These are phyloP conservation scores for Philereme transversata DNA, from an alignment of 2,888 invertebrate genomes.

Conservation along the genomic window DNA sequence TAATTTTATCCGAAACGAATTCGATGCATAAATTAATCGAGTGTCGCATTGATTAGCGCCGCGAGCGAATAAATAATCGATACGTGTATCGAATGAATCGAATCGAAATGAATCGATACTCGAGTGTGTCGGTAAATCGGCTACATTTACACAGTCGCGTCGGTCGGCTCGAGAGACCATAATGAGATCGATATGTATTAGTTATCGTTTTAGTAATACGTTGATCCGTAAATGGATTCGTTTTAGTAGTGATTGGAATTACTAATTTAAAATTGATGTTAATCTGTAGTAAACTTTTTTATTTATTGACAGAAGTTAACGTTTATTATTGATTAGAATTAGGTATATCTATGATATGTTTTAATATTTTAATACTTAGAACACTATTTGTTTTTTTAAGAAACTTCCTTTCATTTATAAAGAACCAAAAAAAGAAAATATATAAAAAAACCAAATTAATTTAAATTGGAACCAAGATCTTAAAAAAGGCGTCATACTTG, in stretches of 20 bases:
- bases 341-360: no score
- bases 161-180: constrained; percentile 14
- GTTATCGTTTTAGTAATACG: constrained; percentile 13
- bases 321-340: no score
- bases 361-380: no score
- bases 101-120: constrained; percentile 53
- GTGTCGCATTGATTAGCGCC: constrained; percentile 72
- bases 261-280: constrained; percentile 9
- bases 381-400: no score
- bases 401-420: no score
- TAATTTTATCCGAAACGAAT: constrained; percentile 54
- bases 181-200: constrained; percentile 25
- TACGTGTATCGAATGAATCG: constrained; percentile 60
- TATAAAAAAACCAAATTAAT: no score
- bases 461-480: no score
- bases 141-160: constrained; percentile 28
- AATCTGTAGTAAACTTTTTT: constrained; percentile 10
- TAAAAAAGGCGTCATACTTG: no score
- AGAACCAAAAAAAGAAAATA: no score
- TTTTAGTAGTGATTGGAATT: constrained; percentile 13
- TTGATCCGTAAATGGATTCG: constrained; percentile 14
- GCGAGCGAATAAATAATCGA: constrained; percentile 70
- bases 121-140: constrained; percentile 23
- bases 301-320: neutral
- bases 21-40: constrained; percentile 64